phyloP scores from a whole-genome alignment of 2,888 invertebrate genomes.

The Hipparchia semele region DNA sequence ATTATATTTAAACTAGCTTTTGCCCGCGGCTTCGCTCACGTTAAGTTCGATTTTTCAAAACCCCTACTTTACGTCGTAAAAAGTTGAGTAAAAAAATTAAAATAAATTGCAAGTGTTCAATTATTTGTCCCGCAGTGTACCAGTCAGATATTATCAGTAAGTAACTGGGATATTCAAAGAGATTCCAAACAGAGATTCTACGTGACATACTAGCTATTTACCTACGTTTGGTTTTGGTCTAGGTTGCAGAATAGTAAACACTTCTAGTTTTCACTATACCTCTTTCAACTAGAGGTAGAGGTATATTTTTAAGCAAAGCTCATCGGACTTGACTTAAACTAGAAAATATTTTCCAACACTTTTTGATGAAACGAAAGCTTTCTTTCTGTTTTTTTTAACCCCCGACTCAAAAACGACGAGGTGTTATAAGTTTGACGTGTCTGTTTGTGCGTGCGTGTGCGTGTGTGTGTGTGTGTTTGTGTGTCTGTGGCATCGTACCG shows the following conservation, averaged over 20 bases:
- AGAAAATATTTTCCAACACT: neutral
- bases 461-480: too few relatives aligned
- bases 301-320: neutral
- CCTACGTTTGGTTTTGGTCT: constrained; percentile 11
- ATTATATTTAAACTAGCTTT: too few relatives aligned
- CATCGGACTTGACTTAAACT: neutral
- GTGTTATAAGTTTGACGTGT: too few relatives aligned
- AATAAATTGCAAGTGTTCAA: too few relatives aligned
- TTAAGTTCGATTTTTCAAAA: too few relatives aligned
- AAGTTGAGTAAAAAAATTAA: too few relatives aligned
- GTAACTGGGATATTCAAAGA: constrained; percentile 55
- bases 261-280: neutral
- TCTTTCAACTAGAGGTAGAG: neutral
- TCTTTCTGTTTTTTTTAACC: neutral
- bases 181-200: constrained; percentile 60
- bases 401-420: too few relatives aligned
- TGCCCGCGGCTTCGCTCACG: too few relatives aligned
- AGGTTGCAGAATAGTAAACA: constrained; percentile 6
- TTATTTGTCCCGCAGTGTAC: constrained; percentile 16
- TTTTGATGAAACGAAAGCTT: neutral
- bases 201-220: constrained; percentile 23
- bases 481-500: too few relatives aligned
- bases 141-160: constrained; percentile 49
- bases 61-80: too few relatives aligned
- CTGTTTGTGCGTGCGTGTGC: too few relatives aligned